phyloP scores from a whole-genome alignment of 2,797 vertebrate species.

The Phaenicophaeus curvirostris region DNA sequence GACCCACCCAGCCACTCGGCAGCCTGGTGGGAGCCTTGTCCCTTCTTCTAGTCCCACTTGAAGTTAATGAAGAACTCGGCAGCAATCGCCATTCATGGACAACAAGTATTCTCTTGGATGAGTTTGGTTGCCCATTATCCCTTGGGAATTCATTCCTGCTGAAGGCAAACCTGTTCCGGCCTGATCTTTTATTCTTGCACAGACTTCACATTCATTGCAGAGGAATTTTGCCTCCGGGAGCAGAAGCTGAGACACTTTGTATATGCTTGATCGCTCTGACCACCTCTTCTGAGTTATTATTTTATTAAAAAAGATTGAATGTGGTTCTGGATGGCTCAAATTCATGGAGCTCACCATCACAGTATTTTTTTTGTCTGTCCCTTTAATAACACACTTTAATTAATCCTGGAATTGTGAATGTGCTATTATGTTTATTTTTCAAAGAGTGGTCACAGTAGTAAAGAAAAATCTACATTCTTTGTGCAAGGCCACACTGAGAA shows the following conservation, averaged over 20 bases:
- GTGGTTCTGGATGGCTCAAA: not conserved
- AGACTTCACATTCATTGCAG: not conserved
- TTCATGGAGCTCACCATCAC: not conserved
- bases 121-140: not conserved
- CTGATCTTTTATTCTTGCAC: not conserved
- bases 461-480: not conserved
- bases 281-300: not conserved
- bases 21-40: not conserved
- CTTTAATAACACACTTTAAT: slow-evolving; percentile 43
- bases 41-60: not conserved
- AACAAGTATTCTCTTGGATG: not conserved
- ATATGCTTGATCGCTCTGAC: slow-evolving; percentile 5
- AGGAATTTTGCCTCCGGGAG: slow-evolving; percentile 16
- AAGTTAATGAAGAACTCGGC: not conserved
- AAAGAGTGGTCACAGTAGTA: not conserved
- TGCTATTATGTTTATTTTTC: too few relatives aligned
- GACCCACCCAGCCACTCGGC: not conserved
- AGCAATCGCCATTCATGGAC: rapidly evolving
- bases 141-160: not conserved
- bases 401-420: slow-evolving; percentile 19
- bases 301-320: not conserved
- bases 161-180: not conserved
- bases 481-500: not conserved
- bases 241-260: not conserved
- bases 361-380: not conserved